Percentiles rank a stretch among this genome's conserved stretches.
These are phyloP conservation scores for Connochaetes taurinus DNA, from an alignment of 2,113 vertebrate genomes.

Conservation along the genomic window DNA sequence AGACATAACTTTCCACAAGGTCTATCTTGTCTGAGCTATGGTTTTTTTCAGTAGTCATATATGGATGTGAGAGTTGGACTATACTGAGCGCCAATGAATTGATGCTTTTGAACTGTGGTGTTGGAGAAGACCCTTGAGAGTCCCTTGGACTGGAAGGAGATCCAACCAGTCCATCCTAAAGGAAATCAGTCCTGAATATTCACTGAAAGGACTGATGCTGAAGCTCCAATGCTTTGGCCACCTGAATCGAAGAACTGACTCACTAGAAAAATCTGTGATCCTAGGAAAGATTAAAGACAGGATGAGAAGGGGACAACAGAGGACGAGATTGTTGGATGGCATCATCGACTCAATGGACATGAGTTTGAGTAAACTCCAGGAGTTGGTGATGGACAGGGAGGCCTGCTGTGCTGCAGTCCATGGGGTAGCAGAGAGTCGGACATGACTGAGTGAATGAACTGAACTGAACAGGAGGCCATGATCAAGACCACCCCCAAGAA, in stretches of 20 bases:
- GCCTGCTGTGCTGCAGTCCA: neutral
- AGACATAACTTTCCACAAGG: neutral
- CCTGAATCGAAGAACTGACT: neutral
- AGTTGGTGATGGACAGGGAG: neutral
- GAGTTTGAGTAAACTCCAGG: neutral
- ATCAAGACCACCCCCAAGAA: neutral
- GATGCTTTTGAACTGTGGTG: neutral
- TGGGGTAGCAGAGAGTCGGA: fast-evolving
- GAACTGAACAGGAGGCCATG: neutral
- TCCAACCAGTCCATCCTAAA: neutral
- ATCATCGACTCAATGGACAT: neutral
- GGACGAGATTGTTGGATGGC: neutral
- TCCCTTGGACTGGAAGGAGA: neutral
- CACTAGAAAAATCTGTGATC: neutral
- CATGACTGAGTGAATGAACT: neutral
- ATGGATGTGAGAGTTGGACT: neutral
- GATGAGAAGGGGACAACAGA: neutral
- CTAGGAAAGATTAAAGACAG: neutral
- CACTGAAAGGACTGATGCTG: neutral
- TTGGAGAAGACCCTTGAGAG: neutral
- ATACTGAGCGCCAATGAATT: neutral
- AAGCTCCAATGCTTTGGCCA: neutral
- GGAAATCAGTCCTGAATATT: neutral
- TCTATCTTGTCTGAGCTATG: neutral
- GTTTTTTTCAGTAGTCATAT: neutral